Evolutionary conservation across 2,888 invertebrate genomes (phyloP).

Genomic region (Hipparchia semele): DNA sequence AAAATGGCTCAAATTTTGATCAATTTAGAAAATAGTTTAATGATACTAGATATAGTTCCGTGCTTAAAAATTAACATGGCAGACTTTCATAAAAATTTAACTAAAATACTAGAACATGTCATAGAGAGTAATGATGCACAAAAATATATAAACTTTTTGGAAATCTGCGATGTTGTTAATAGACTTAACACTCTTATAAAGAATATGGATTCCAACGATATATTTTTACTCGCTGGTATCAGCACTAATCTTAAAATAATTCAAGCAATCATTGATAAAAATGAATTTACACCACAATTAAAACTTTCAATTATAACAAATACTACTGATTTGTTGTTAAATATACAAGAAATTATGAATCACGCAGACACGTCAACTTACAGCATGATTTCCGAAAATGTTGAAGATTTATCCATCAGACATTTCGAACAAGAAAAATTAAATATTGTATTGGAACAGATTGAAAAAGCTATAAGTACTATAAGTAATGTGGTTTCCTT

Average conservation of each 20-base stretch:
- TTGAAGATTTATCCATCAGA: constrained; percentile 52
- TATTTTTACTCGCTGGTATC: constrained; percentile 61
- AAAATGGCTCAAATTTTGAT: constrained; percentile 77
- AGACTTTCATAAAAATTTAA: constrained; percentile 77
- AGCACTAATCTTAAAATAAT: constrained; percentile 66
- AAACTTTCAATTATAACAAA: constrained; percentile 61
- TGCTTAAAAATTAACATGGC: constrained; percentile 60
- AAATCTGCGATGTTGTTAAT: constrained; percentile 69
- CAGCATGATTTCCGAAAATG: constrained; percentile 60
- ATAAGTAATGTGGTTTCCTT: constrained; percentile 59
- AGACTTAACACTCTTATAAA: constrained; percentile 64
- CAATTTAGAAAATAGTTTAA: constrained; percentile 67
- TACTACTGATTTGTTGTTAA: constrained; percentile 57
- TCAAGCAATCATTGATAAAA: constrained; percentile 58
- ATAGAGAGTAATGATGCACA: constrained; percentile 75
- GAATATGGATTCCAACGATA: constrained; percentile 56
- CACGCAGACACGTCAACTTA: constrained; percentile 60
- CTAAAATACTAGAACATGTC: constrained; percentile 81
- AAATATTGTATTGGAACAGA: constrained; percentile 59
- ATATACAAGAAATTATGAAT: constrained; percentile 63
- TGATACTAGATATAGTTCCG: constrained; percentile 57
- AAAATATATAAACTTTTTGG: constrained; percentile 67
- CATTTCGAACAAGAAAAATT: constrained; percentile 51
- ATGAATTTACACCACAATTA: constrained; percentile 63
- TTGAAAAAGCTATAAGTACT: constrained; percentile 65